Evolutionary conservation across 2,797 vertebrate species (phyloP).

Genomic region (Anguilla anguilla): DNA sequence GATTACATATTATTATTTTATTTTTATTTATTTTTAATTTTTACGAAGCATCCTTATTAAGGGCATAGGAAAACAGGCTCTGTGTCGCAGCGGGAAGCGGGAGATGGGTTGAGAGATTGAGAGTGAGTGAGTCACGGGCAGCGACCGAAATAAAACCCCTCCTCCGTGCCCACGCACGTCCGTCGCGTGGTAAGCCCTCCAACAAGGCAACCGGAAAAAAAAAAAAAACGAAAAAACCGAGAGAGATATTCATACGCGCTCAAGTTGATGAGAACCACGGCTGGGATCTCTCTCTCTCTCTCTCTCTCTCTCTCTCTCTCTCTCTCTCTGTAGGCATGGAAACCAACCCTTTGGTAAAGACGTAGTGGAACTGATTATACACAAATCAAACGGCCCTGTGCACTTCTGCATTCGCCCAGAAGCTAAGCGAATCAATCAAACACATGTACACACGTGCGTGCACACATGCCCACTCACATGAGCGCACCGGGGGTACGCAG

Average conservation of each 20-base stretch:
- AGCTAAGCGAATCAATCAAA: not conserved
- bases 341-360: not conserved
- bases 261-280: not conserved
- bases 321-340: not conserved
- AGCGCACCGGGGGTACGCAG: too few species aligned
- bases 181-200: not conserved
- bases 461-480: not conserved
- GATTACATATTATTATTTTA: not conserved
- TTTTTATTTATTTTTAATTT: not conserved
- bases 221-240: not conserved
- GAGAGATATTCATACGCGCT: not conserved
- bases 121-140: not conserved
- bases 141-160: not conserved
- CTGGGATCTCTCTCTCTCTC: not conserved
- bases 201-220: not conserved
- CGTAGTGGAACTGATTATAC: not conserved
- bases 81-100: conserved; percentile 2
- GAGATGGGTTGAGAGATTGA: not conserved
- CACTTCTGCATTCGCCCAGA: not conserved
- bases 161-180: not conserved
- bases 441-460: not conserved
- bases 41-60: conserved; percentile 12
- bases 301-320: too few species aligned
- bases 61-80: not conserved
- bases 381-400: too few species aligned